phyloP scores from a whole-genome alignment of 2,113 vertebrate genomes.

The Hippoglossus stenolepis region DNA sequence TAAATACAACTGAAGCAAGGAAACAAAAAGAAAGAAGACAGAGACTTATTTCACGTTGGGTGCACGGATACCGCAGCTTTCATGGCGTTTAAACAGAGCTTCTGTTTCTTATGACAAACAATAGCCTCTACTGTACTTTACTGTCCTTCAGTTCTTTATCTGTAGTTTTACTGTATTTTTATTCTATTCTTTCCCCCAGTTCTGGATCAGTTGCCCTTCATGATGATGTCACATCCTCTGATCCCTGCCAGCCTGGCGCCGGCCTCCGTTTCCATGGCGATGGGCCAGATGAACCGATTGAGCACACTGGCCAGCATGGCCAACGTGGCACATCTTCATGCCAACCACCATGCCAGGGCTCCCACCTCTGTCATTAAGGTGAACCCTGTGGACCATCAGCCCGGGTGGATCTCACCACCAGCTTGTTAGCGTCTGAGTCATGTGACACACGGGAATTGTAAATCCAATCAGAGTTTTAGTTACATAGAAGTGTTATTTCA shows the following conservation, averaged over 20 bases:
- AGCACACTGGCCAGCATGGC: slow-evolving; percentile 97
- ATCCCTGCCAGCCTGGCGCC: slow-evolving; percentile 98
- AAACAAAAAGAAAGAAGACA: neutral
- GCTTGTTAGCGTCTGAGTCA: slow-evolving; percentile 1
- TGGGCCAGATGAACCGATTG: slow-evolving; percentile 99
- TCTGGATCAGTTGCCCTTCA: slow-evolving; percentile 97
- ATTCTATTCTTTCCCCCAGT: slow-evolving; percentile 80
- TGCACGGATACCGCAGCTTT: neutral
- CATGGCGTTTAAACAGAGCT: slow-evolving; percentile 19
- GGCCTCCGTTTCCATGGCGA: slow-evolving; percentile 98
- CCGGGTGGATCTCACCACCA: slow-evolving; percentile 15
- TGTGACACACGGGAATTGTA: too few relatives aligned
- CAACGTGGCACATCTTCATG: slow-evolving; percentile 92
- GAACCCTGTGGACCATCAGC: slow-evolving; percentile 58
- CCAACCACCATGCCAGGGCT: slow-evolving; percentile 87
- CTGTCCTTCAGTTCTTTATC: neutral
- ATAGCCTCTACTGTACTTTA: slow-evolving; percentile 17
- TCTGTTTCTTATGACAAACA: neutral
- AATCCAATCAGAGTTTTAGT: neutral
- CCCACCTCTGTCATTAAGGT: slow-evolving; percentile 99
- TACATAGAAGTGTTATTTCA: neutral
- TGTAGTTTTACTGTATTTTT: slow-evolving; percentile 5
- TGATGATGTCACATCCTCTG: slow-evolving; percentile 99
- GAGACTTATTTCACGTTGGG: slow-evolving; percentile 1
- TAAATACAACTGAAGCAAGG: slow-evolving; percentile 4